Evolutionary conservation across 2,888 invertebrate genomes (phyloP).

Genomic region (Hypercompe scribonia): DNA sequence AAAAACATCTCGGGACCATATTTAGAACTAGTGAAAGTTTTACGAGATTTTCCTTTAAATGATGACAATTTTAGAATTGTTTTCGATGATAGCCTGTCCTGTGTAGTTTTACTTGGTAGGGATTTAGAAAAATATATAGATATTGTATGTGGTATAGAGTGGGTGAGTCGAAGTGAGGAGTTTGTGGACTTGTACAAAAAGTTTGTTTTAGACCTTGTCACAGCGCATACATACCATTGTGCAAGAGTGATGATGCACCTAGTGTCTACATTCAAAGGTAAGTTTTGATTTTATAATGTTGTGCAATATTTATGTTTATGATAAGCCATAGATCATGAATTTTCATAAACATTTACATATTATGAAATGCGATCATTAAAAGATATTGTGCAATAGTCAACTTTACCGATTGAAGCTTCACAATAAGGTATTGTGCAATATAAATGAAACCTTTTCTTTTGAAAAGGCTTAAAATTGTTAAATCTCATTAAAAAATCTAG

Average conservation of each 20-base stretch:
- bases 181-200: conserved; percentile 70
- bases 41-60: conserved; percentile 74
- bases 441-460: not conserved
- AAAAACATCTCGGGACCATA: conserved; percentile 75
- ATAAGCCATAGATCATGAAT: not conserved
- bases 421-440: not conserved
- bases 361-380: not conserved
- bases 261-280: conserved; percentile 79
- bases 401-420: not conserved
- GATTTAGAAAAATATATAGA: conserved; percentile 76
- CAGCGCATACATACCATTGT: conserved; percentile 81
- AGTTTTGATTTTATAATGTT: conserved; percentile 23
- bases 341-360: not conserved
- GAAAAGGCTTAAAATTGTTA: not conserved
- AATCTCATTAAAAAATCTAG: not conserved
- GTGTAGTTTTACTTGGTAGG: conserved; percentile 74
- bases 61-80: conserved; percentile 78
- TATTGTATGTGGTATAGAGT: conserved; percentile 72
- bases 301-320: not conserved
- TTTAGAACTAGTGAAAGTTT: conserved; percentile 78
- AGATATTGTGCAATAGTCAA: not conserved
- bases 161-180: conserved; percentile 69
- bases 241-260: conserved; percentile 71
- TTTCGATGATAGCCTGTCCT: conserved; percentile 75
- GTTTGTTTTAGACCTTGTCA: conserved; percentile 75